Base-by-base conservation (phyloP, 2,113 vertebrate genomes). In the Paedocypris sp. region DNA sequence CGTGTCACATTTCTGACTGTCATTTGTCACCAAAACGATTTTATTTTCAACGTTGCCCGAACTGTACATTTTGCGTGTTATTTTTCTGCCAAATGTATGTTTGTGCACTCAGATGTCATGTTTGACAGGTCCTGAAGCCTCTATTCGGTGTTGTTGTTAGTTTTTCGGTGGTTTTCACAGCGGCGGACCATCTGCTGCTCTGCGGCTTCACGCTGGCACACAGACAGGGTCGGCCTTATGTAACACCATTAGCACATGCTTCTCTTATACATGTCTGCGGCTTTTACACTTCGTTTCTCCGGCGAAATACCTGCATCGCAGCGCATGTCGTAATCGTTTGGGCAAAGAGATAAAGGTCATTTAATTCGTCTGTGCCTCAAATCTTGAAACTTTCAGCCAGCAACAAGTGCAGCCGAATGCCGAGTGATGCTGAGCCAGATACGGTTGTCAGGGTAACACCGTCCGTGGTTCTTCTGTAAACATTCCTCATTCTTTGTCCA, bases 111-210 rank as follows among this genome's bases (percentile, higher is more conserved):
- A n/a, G n/a, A n/a, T n/a, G n/a, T n/a, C n/a, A n/a, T 48, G 22
- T 46, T 46, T 25, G 43, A 46, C 23, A 48, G 4, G 2, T 51
- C 35, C 29, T 51, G 32, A 38, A 32, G 28, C 46, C 49, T 36
- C 49, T 41, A 41, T 61, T 36, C 33, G 54, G n/a, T 15, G 19
- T 9, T 16, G 20, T 25, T 15, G 13, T 38, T 29, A 54, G 61
- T 69, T 60, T 64, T 64, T 50, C 56, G 35, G 48, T 48, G 43
- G 54, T 48, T 54, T 58, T 69, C 49, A 60, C 46, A 64, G 64
- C 59, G 54, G 25, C 19, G 31, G 38, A 57, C 67, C 61, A 69
- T 69, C 67, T 64, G 67, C 67, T 64, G 67, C 48, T 60, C 31
- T 48, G 2, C 12, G 58, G 52, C 50, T 43, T 13, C 10, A 13